phyloP scores from a whole-genome alignment of 2,888 invertebrate species.

The Clepsis dumicolana region DNA sequence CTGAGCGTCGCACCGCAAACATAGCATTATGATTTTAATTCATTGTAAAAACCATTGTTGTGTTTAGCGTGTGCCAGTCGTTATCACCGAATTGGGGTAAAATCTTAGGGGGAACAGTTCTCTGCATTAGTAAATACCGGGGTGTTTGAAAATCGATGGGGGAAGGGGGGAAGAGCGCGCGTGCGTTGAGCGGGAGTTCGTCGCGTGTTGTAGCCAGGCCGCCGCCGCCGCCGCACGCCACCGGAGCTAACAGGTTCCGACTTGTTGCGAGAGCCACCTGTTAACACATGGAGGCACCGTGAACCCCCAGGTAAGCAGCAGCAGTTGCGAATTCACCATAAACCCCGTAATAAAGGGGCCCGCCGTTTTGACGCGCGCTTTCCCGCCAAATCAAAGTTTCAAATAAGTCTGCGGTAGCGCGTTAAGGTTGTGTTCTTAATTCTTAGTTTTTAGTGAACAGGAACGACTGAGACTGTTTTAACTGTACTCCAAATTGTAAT shows the following conservation, averaged over 20 bases:
- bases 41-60: neutral
- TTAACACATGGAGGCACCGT: conserved; percentile 78
- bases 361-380: conserved; percentile 31
- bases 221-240: conserved; percentile 71
- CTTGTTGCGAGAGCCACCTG: conserved; percentile 82
- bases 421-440: neutral
- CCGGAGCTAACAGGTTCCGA: conserved; percentile 64
- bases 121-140: conserved; percentile 79
- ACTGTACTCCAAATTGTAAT: neutral
- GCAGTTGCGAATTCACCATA: conserved; percentile 31
- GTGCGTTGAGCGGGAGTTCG: conserved; percentile 54
- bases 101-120: conserved; percentile 71
- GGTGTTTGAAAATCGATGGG: conserved; percentile 80
- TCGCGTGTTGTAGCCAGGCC: conserved; percentile 70
- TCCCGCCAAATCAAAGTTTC: conserved; percentile 21
- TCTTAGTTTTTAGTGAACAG: neutral
- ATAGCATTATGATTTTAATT: neutral
- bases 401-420: neutral
- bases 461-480: neutral
- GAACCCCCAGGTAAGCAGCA: conserved; percentile 69
- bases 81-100: conserved; percentile 63
- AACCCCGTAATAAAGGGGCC: neutral
- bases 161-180: conserved; percentile 57
- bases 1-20: neutral
- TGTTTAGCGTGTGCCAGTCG: conserved; percentile 11